A percentile compares a stretch with the other conserved stretches of the same genome.
Evolutionary conservation across 2,888 invertebrate genomes (phyloP).

Genomic region (Agrochola macilenta): DNA sequence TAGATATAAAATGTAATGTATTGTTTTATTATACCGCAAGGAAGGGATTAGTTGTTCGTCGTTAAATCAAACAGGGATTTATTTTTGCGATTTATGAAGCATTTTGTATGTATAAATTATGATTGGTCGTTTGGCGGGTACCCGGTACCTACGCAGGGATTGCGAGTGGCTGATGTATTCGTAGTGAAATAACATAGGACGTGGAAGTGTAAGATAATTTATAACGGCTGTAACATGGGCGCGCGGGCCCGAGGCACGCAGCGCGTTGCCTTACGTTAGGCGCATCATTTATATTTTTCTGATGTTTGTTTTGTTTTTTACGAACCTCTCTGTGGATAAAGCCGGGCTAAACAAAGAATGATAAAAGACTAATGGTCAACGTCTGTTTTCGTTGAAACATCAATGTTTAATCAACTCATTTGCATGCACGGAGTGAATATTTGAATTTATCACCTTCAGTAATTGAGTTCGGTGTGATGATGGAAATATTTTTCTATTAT

Average conservation of each 20-base stretch:
- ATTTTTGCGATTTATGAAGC: conserved; percentile 81
- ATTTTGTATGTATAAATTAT: conserved; percentile 82
- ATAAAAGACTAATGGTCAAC: conserved; percentile 87
- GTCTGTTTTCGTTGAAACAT: conserved; percentile 85
- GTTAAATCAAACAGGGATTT: conserved; percentile 80
- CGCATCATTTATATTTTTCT: conserved; percentile 90
- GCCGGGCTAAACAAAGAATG: conserved; percentile 87
- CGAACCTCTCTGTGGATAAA: conserved; percentile 80
- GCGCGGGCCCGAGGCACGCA: conserved; percentile 80
- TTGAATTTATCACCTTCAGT: conserved; percentile 82
- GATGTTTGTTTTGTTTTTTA: conserved; percentile 88
- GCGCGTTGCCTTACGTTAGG: conserved; percentile 86
- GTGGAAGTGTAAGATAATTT: conserved; percentile 87
- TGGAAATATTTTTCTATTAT: conserved; percentile 78
- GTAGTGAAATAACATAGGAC: conserved; percentile 86
- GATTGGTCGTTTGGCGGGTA: conserved; percentile 83
- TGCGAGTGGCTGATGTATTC: conserved; percentile 85
- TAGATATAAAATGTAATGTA: conserved; percentile 75
- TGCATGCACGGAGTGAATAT: conserved; percentile 81
- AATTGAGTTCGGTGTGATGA: conserved; percentile 82
- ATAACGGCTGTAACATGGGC: conserved; percentile 84
- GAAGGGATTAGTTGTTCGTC: conserved; percentile 77
- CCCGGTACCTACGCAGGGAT: conserved; percentile 82
- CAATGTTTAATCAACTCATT: conserved; percentile 88
- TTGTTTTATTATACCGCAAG: conserved; percentile 74